Percentiles rank a stretch among this genome's conserved stretches.
phyloP scores from a whole-genome alignment of 37 sponge, comb jelly and placozoan species.

The Theonella swinhoei region DNA sequence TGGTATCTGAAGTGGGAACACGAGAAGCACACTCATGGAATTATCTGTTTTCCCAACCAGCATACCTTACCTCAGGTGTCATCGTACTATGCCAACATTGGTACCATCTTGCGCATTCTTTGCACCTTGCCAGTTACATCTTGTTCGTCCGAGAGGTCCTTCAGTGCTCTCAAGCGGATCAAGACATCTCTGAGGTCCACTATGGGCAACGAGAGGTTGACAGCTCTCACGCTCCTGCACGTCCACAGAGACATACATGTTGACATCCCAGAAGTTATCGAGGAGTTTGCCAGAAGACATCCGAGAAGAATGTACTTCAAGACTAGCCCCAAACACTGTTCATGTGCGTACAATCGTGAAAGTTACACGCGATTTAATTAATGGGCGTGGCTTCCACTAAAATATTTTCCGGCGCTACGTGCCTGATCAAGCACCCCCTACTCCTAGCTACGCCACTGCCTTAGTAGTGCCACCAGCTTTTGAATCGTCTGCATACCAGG shows the following conservation, averaged over 20 bases:
- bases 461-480: no score
- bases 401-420: no score
- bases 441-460: no score
- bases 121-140: constrained; percentile 25
- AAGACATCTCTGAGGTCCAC: constrained; percentile 31
- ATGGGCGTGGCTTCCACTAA: no score
- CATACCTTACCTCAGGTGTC: no score
- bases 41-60: no score
- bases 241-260: constrained; percentile 16
- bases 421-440: no score
- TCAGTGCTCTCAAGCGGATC: constrained; percentile 44
- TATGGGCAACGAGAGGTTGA: constrained; percentile 11
- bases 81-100: constrained; percentile 31
- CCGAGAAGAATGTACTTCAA: constrained; percentile 13
- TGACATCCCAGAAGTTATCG: constrained; percentile 15
- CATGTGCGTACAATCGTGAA: no score
- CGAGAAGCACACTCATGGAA: constrained; percentile 31
- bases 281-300: constrained; percentile 18
- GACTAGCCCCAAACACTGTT: no score
- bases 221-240: constrained; percentile 32
- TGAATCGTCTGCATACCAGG: no score
- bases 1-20: constrained; percentile 17
- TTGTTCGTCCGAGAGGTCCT: constrained; percentile 43
- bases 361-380: no score
- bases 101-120: constrained; percentile 16